phyloP scores from a whole-genome alignment of 92 coral and sea anemone genomes.

The Siderastrea radians region DNA sequence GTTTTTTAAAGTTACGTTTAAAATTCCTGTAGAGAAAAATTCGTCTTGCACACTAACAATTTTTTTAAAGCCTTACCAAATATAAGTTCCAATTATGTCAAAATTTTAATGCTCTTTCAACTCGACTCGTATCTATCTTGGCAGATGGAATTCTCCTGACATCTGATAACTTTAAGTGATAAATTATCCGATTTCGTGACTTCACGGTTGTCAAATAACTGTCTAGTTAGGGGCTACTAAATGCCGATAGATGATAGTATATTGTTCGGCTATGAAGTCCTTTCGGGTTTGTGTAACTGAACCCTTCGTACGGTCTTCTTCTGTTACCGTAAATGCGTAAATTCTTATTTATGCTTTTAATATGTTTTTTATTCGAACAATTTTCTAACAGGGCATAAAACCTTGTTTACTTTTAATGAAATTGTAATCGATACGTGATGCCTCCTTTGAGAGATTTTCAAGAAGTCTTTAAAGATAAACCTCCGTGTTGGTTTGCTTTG shows the following conservation, averaged over 20 bases:
- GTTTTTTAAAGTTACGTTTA: too few relatives aligned
- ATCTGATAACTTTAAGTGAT: slow-evolving; percentile 43
- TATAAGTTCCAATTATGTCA: background rate
- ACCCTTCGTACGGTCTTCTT: background rate
- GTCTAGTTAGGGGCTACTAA: slow-evolving; percentile 61
- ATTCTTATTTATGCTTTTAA: background rate
- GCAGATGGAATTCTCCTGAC: slow-evolving; percentile 48
- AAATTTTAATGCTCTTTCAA: slow-evolving; percentile 1
- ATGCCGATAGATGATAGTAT: slow-evolving; percentile 34
- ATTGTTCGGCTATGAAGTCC: slow-evolving; percentile 18
- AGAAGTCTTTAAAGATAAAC: slow-evolving; percentile 46
- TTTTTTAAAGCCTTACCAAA: background rate
- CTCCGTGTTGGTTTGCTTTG: slow-evolving; percentile 12
- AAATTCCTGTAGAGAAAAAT: too few relatives aligned
- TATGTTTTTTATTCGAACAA: background rate
- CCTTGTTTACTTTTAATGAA: slow-evolving; percentile 4
- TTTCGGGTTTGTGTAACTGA: background rate
- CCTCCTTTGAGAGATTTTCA: slow-evolving; percentile 27
- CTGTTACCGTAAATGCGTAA: background rate
- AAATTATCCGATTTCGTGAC: slow-evolving; percentile 60
- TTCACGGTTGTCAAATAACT: slow-evolving; percentile 48
- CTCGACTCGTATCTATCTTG: slow-evolving; percentile 33
- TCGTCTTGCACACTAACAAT: background rate
- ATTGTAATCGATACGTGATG: slow-evolving; percentile 16
- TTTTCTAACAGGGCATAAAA: background rate